Percentiles rank a stretch among this genome's conserved stretches.
Conservation (phyloP, 2,797 vertebrate genomes). For the Peromyscus nudipes region DNA sequence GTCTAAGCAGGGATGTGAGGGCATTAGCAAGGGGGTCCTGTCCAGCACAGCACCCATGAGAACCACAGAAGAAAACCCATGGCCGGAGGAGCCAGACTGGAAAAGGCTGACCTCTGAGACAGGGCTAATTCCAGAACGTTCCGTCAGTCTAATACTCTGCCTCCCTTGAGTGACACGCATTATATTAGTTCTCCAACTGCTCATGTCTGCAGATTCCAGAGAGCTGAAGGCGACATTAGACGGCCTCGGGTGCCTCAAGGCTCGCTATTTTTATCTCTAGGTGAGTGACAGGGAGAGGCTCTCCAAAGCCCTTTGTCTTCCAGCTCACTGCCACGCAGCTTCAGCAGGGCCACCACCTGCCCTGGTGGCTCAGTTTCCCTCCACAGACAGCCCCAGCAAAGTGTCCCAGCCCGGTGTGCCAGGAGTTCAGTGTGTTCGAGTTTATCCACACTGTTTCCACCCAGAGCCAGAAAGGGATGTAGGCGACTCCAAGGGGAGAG, state of each 20-base stretch:
- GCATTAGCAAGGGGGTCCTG: not conserved
- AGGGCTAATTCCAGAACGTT: slow-evolving; percentile 56
- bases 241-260: not conserved
- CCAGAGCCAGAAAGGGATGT: not conserved
- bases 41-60: not conserved
- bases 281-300: not conserved
- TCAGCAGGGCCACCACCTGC: not conserved
- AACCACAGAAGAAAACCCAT: not conserved
- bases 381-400: not conserved
- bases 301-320: not conserved
- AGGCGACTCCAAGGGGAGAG: not conserved
- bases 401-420: not conserved
- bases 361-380: not conserved
- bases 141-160: not conserved
- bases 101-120: not conserved
- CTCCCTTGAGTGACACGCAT: slow-evolving; percentile 53
- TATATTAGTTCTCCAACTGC: slow-evolving; percentile 58
- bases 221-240: not conserved
- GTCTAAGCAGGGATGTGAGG: not conserved
- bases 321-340: rapidly evolving
- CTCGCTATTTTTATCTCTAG: slow-evolving; percentile 58
- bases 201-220: not conserved
- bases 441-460: not conserved
- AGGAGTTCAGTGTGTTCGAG: not conserved
- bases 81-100: not conserved